A percentile compares a stretch with the other conserved stretches of the same genome.
These are phyloP conservation scores for Ditylenchus dipsaci DNA, from an alignment of 1,140 invertebrate species.

Conservation along the genomic window DNA sequence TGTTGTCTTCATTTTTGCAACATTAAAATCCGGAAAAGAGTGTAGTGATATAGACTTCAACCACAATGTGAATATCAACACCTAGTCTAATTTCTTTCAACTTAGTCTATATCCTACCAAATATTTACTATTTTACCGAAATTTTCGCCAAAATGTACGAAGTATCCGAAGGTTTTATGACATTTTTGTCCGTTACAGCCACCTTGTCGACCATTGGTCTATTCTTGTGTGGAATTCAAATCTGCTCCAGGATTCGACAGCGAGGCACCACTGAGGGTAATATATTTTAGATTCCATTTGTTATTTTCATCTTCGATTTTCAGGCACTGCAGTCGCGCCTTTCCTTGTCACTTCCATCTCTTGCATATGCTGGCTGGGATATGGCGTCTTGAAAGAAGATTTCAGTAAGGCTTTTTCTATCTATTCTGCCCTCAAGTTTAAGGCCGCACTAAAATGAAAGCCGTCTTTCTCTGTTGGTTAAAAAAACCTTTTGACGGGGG, in stretches of 20 bases:
- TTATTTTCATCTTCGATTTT: background rate
- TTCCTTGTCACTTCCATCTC: slow-evolving; percentile 45
- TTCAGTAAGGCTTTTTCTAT: slow-evolving; percentile 9
- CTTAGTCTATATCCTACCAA: too few species aligned
- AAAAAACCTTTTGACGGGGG: too few species aligned
- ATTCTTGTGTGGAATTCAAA: slow-evolving; percentile 47
- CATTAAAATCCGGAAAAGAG: too few species aligned
- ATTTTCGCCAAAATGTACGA: too few species aligned
- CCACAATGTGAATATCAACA: too few species aligned
- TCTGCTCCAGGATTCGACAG: slow-evolving; percentile 37
- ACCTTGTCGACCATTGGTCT: slow-evolving; percentile 41
- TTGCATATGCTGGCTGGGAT: slow-evolving; percentile 53
- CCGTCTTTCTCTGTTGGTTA: too few species aligned
- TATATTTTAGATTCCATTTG: background rate
- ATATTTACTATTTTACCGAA: too few species aligned
- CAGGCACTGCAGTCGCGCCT: slow-evolving; percentile 37
- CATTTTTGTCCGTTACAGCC: slow-evolving; percentile 40
- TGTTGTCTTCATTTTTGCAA: too few species aligned
- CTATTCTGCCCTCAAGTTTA: background rate
- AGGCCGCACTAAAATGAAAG: background rate
- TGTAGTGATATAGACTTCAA: too few species aligned
- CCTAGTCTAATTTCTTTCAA: too few species aligned
- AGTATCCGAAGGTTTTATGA: too few species aligned
- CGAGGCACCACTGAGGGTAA: slow-evolving; percentile 41
- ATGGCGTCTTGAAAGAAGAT: slow-evolving; percentile 44